Evolutionary conservation across 1,140 invertebrate species (phyloP), one percentile per base, ranked within the genome.

Genomic region (Habropoda laboriosa): DNA sequence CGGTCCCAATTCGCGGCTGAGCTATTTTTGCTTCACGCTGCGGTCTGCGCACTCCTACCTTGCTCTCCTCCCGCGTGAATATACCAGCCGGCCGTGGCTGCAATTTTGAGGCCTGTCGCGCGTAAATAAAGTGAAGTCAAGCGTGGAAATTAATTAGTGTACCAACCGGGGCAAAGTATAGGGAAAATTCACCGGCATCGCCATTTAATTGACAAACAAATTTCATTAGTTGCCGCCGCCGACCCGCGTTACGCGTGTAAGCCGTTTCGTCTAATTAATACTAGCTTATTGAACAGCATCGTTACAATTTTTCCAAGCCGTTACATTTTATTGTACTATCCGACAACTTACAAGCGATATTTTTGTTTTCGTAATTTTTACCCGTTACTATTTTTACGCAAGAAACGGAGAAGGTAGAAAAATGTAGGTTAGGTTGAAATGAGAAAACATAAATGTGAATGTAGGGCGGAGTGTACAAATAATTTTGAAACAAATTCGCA

Each of bases 141-240:
- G 74, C 80, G 75, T 89, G 81, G 87, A 88, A 90, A 89, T 86
- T 89, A 90, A 90, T 89, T 86, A 88, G 80, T 63, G 80, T 79
- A 72, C 84, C 81, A 67, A 79, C 51, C 64, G 68, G 74, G 81
- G 81, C 55, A 86, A 86, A 86, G 80, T 80, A 77, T 83, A 83
- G 74, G 77, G 85, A 86, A 83, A 86, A 87, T 83, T 72, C 68
- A 75, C 71, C 79, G 74, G 49, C 80, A 80, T 82, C 72, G 83
- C 79, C 58, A 79, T 86, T 82, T 86, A 85, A 85, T 86, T 86
- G 83, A 82, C 57, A 81, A 85, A 85, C 81, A 81, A 86, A 85
- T 86, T 86, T 85, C 77, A 84, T 81, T 85, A 75, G 79, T 42
- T 61, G 57, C 76, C 57, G 12, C 16, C n/a, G n/a, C n/a, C n/a